Base-by-base conservation (phyloP, 2,797 vertebrate species). In the Decapterus maruadsi region DNA sequence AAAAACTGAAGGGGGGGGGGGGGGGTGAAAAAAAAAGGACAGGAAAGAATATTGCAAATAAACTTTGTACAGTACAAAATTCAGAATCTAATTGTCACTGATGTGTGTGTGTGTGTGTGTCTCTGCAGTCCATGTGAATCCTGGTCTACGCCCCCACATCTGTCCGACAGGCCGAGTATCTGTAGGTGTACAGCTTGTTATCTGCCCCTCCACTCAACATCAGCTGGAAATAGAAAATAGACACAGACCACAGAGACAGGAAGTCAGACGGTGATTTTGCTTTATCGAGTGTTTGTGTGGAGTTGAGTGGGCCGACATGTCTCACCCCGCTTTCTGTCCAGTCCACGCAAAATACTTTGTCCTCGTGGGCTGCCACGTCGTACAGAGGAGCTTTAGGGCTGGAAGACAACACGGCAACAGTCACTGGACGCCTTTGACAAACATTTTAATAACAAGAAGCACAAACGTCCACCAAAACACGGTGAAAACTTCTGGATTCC, bases 381-480 rank as follows among this genome's bases (percentile, higher is more conserved):
- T 99, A 99, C 10, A 99, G 95, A 67, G 98, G 97, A 73, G 98
- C 96, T 91, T 99, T 99, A 92, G 95, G 98, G 88, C 98, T 99
- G 81, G 29, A 86, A 75, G 36, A 77, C 22, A 72, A 6, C 2
- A 57, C 9, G 26, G 29, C 0, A 9, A 59, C 29, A 51, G 59
- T 17, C n/a, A 48, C n/a, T 38, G 26, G 56, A 40, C 4, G 6
- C 6, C 9, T 29, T 29, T 31, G 31, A 26, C 17, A 40, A 29
- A 5, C 29, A 34, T 34, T 34, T 34, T 34, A 34, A 34, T 6
- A 34, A 34, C 4, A 5, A 34, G 31, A 34, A 34, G 6, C 31
- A 34, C 3, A 34, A 34, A 34, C 31, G 6, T 34, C 6, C 31
- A 34, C 31, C 31, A 34, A 34, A 34, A 5, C 6, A 6, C 31